phyloP scores from a whole-genome alignment of 2,113 vertebrate species.

The Podocnemis expansa region DNA sequence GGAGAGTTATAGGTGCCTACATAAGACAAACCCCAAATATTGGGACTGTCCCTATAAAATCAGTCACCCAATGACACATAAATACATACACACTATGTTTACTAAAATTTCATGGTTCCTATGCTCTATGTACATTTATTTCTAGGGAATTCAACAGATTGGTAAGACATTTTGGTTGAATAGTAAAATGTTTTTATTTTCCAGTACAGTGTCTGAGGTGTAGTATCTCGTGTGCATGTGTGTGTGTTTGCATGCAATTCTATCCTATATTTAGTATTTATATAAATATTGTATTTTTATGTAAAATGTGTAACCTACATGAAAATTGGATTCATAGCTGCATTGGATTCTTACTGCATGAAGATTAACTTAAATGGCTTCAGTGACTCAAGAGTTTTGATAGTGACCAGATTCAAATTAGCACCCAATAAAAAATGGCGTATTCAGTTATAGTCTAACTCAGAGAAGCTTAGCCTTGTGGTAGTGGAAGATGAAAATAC shows the following conservation, averaged over 20 bases:
- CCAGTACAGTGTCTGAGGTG: background rate
- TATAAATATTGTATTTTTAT: background rate
- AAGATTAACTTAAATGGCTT: conserved; percentile 39
- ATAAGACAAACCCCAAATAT: too few relatives aligned
- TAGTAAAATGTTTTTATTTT: background rate
- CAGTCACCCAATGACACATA: background rate
- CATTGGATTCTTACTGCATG: conserved; percentile 29
- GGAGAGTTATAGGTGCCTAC: too few relatives aligned
- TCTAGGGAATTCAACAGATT: background rate
- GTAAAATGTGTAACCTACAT: background rate
- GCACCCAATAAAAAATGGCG: conserved; percentile 28
- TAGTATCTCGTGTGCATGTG: background rate
- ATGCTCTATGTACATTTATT: background rate
- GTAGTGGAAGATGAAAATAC: conserved; percentile 55
- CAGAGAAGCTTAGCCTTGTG: conserved; percentile 56
- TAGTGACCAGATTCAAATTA: conserved; percentile 56
- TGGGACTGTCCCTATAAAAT: too few relatives aligned
- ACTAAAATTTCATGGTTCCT: background rate
- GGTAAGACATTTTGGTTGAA: background rate
- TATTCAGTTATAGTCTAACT: conserved; percentile 44
- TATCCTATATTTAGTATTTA: conserved; percentile 10
- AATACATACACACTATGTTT: background rate
- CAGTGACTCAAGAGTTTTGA: conserved; percentile 26
- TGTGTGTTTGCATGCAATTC: background rate
- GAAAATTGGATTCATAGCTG: conserved; percentile 43